Evolutionary conservation across 2,797 vertebrate species (phyloP), one percentile per base, ranked within the genome.

Genomic region (Danionella dracula): DNA sequence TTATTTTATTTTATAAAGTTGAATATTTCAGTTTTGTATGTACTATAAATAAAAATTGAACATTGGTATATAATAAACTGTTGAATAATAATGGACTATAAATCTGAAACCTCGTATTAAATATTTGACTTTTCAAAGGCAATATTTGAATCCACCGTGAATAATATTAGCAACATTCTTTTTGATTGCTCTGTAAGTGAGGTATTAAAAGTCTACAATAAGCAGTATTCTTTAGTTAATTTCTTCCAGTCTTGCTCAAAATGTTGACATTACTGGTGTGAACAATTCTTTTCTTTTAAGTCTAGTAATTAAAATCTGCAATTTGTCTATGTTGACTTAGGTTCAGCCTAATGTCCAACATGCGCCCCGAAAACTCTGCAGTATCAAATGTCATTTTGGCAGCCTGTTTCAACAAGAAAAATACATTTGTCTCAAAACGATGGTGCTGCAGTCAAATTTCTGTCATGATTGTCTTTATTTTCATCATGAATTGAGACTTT

Each of bases 361-460:
- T 10, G 16, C 46, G 15, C 15, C 5, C n/a, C 32, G 38, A 44
- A 50, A 13, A 12, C 44, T 56, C 49, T 49, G 48, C 38, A 48
- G 34, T 66, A 57, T 17, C 12, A 2, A 46, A 65, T 60, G 40
- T 79, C 61, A 38, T 75, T 73, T 66, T 61, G 49, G 45, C 68
- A 79, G 67, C 49, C 59, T 72, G 53, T 48, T 4, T 19, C 17
- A 5, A 16, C 40, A 8, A 37, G 23, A 29, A 3, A 27, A 27
- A 32, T 35, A 56, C 12, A 41, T 10, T 12, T 15, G 15, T 64
- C 17, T 19, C 32, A 62, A 40, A 37, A 49, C 7, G 5, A 58
- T 5, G 29, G 29, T 32, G 8, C 31, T 13, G 11, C 0, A 45
- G 29, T 12, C 41, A 59, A 46, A 21, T 46, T 59, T 29, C 1